Base-by-base conservation (phyloP, 2,113 vertebrate species). In the Perccottus glenii region DNA sequence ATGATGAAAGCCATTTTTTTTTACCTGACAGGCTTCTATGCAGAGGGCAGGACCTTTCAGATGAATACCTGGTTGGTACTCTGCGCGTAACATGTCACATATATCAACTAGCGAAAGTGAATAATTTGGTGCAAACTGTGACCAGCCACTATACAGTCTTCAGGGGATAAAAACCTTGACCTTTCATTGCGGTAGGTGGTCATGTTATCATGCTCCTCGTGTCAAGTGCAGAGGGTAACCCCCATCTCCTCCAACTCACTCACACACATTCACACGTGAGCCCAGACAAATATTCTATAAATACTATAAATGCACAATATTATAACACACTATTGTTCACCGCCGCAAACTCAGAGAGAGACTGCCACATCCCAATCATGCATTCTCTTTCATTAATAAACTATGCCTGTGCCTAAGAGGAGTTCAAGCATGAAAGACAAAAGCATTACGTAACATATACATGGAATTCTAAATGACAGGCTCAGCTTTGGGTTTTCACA, bases 361-460 rank as follows among this genome's bases (percentile, higher is more conserved):
- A 82, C 75, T 73, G 32, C 71, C 81, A 64, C 57, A 67, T 75
- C 66, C 60, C 73, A 72, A 80, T 73, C 83, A 83, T 83, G 82
- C 79, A 64, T 74, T 82, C 60, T 62, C 64, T 70, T 80, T 86
- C 86, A 90, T 91, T 85, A 91, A 91, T 85, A 90, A 90, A 89
- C 65, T 77, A 85, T 80, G 78, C 27, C 77, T 64, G 61, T 69
- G 76, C 82, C 59, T 78, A 49, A 80, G 67, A 84, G 55, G 71
- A 83, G 83, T 82, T 85, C 60, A 83, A 83, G 83, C 87, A 86
- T 89, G 82, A 90, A 85, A 90, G 82, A 84, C 78, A 85, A 85
- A 90, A 75, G 66, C 64, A 45, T 93, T 92, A 92, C 57, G 73
- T 89, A 92, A 93, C 51, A 2, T 84, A 74, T 74, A 83, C 87